Evolutionary conservation across 1,140 invertebrate genomes (phyloP).

Genomic region (Mycetomoellerius zeteki): DNA sequence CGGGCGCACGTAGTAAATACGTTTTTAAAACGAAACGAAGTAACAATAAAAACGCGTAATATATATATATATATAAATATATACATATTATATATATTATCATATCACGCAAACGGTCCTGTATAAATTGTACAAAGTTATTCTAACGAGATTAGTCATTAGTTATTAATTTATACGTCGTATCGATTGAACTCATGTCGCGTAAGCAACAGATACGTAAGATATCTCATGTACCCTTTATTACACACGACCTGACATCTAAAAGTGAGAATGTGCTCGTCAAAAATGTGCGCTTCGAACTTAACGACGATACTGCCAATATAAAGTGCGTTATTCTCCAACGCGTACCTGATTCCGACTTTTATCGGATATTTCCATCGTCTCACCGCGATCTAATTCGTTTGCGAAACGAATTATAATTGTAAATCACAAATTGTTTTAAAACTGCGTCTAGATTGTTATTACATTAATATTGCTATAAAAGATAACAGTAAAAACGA

Average conservation of each 20-base stretch:
- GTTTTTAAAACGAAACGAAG: slow-evolving; percentile 45
- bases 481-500: background rate
- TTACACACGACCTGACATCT: background rate
- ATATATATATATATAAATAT: slow-evolving; percentile 57
- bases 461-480: background rate
- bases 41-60: slow-evolving; percentile 69
- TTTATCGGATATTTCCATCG: slow-evolving; percentile 31
- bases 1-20: slow-evolving; percentile 19
- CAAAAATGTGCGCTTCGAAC: slow-evolving; percentile 51
- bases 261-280: slow-evolving; percentile 19
- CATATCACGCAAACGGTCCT: slow-evolving; percentile 83
- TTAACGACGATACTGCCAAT: background rate
- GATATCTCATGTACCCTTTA: slow-evolving; percentile 37
- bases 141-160: slow-evolving; percentile 81
- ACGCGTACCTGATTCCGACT: slow-evolving; percentile 43
- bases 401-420: slow-evolving; percentile 11
- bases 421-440: background rate
- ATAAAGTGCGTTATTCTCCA: slow-evolving; percentile 26
- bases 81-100: slow-evolving; percentile 76
- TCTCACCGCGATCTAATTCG: background rate
- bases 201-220: slow-evolving; percentile 20
- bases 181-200: slow-evolving; percentile 45
- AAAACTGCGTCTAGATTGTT: background rate
- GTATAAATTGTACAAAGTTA: slow-evolving; percentile 84
- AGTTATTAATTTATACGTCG: slow-evolving; percentile 73